These are phyloP conservation scores for Chionoecetes opilio DNA, from an alignment of 1,140 invertebrate species.

Conservation along the genomic window DNA sequence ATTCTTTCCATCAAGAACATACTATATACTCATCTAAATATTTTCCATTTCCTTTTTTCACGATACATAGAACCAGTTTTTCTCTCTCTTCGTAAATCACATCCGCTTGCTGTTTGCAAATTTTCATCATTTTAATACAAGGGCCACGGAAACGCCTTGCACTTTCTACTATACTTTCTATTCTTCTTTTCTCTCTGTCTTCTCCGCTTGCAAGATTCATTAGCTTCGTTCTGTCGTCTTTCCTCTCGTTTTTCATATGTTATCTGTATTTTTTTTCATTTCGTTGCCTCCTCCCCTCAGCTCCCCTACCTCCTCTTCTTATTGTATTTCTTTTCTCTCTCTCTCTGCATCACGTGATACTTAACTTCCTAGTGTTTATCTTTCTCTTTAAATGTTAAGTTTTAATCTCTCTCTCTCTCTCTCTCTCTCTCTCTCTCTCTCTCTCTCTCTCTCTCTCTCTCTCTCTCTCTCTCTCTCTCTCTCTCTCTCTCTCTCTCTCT, in stretches of 20 bases:
- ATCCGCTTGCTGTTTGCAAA: too few relatives aligned
- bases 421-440: conserved; percentile 27
- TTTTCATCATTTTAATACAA: neutral
- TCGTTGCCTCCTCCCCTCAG: neutral
- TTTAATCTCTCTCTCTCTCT: neutral
- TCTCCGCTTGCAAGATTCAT: too few relatives aligned
- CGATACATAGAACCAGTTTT: neutral
- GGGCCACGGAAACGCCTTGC: too few relatives aligned
- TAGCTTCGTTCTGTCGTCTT: neutral
- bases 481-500: neutral
- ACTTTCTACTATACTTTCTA: neutral
- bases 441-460: conserved; percentile 27
- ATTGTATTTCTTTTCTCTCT: neutral
- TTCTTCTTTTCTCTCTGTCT: neutral
- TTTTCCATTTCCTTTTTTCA: neutral
- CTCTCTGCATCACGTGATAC: neutral
- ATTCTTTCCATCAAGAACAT: neutral
- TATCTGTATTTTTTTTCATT: neutral
- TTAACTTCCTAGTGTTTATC: neutral
- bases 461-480: conserved; percentile 27
- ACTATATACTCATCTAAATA: neutral
- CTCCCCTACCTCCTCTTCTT: neutral
- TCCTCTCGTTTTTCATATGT: neutral
- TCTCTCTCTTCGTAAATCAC: neutral
- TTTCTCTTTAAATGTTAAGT: neutral